Evolutionary conservation across 2,797 vertebrate species (phyloP).

Genomic region (Vipera ursinii): DNA sequence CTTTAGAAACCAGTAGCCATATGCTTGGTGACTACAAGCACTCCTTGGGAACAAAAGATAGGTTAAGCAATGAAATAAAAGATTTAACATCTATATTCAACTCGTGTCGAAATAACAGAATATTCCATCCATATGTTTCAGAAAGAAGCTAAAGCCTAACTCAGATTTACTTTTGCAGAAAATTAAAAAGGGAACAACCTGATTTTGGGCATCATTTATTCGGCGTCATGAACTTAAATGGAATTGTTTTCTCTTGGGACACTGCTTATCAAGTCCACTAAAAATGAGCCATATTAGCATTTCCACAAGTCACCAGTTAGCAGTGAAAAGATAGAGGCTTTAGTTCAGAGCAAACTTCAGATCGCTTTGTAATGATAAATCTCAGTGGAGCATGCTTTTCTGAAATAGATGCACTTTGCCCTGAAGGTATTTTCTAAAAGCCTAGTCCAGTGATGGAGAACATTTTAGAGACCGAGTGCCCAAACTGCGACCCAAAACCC

Average conservation of each 20-base stretch:
- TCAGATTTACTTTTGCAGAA: not conserved
- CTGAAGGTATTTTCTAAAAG: not conserved
- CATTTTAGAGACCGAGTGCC: too few relatives aligned
- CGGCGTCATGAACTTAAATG: not conserved
- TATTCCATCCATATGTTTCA: not conserved
- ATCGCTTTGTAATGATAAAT: not conserved
- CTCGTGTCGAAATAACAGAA: not conserved
- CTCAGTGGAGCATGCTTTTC: not conserved
- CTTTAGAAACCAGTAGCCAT: not conserved
- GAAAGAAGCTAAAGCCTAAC: not conserved
- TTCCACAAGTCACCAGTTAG: not conserved
- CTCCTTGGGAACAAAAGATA: not conserved
- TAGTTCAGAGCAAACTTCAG: not conserved
- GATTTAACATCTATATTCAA: not conserved
- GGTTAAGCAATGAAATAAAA: not conserved
- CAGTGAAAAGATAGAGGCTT: not conserved
- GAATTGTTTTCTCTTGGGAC: not conserved
- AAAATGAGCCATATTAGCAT: not conserved
- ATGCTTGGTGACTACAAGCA: not conserved
- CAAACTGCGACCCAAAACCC: too few relatives aligned
- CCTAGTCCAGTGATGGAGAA: too few relatives aligned
- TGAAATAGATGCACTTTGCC: not conserved
- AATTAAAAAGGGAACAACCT: not conserved
- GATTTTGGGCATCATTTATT: not conserved
- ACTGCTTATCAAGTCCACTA: not conserved